Base-by-base conservation (phyloP, 2,888 invertebrate genomes). In the Cephalotes varians region DNA sequence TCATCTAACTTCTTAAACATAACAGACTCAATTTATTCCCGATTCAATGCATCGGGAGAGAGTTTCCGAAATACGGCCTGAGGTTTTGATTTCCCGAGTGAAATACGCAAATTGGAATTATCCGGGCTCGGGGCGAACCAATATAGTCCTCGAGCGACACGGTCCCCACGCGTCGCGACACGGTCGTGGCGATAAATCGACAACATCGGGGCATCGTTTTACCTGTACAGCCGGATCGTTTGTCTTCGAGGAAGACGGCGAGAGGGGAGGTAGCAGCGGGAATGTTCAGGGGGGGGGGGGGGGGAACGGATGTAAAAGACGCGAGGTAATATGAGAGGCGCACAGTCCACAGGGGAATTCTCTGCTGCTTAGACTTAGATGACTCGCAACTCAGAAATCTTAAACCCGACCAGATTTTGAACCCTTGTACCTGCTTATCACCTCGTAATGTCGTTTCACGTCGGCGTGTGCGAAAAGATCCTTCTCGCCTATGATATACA, bases 161-260 rank as follows among this genome's bases (percentile, higher is more conserved):
- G 89, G 91, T 90, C 89, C 85, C 86, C 84, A 64, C 80, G 83
- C 77, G 82, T 79, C 74, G 84, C 85, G 69, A 79, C 74, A 86
- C 89, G 89, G 25, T 88, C 90, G 86, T 80, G 82, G 88, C 88
- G 90, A 92, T 93, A 93, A 92, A 93, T 93, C 91, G 91, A 87
- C 89, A 86, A 85, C 86, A 67, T 76, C 76, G 67, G 47, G 83
- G 85, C 87, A 86, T 88, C 88, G 90, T 87, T 92, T 92, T 93
- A 93, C 92, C 91, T 90, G 88, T 82, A 77, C 82, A 85, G 85
- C 65, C 81, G 85, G 90, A 88, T 90, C 93, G 90, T 93, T 93
- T 91, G 89, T 93, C 92, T 93, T 92, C 84, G 83, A 82, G 82
- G 86, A 90, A 73, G 73, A 89, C 85, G 69, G 18, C 34, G 71